phyloP scores from a whole-genome alignment of 2,797 vertebrate genomes.

The Cyclopterus lumpus region DNA sequence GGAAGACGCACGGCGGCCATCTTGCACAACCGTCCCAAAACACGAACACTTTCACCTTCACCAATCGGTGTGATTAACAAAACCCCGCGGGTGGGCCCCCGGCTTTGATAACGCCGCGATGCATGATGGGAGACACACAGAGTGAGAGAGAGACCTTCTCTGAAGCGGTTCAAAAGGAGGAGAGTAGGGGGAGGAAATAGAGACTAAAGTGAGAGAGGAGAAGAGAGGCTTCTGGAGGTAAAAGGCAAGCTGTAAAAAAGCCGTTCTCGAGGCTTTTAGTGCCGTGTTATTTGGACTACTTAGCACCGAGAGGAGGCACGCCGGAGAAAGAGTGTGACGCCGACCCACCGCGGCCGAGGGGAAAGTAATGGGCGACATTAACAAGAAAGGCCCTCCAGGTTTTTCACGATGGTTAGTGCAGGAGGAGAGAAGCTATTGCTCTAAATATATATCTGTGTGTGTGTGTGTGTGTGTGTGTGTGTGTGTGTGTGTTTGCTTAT shows the following conservation, averaged over 20 bases:
- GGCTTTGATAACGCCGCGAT: constrained; percentile 70
- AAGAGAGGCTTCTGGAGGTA: constrained; percentile 70
- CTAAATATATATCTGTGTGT: constrained; percentile 4
- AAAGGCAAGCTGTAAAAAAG: constrained; percentile 68
- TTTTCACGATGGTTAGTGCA: constrained; percentile 63
- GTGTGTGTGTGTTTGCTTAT: constrained; percentile 1
- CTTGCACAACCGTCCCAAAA: constrained; percentile 26
- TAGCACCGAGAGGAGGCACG: constrained; percentile 68
- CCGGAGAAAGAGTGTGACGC: constrained; percentile 37
- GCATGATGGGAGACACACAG: constrained; percentile 72
- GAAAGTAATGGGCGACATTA: constrained; percentile 71
- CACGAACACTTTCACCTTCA: too few species aligned
- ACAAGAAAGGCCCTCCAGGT: constrained; percentile 66
- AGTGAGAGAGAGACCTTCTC: constrained; percentile 46
- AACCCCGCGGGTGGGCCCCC: constrained; percentile 67
- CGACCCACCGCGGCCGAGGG: constrained; percentile 48
- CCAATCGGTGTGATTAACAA: constrained; percentile 70
- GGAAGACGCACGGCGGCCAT: constrained; percentile 20
- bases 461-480: background rate
- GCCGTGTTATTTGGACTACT: constrained; percentile 76
- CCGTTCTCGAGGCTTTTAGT: constrained; percentile 73
- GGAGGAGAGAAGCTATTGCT: constrained; percentile 47
- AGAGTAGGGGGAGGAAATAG: constrained; percentile 71
- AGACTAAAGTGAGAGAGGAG: constrained; percentile 72
- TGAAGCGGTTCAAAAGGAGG: constrained; percentile 70